A percentile compares a stretch with the other conserved stretches of the same genome.
These are phyloP conservation scores for Paracyclopina nana DNA, from an alignment of 1,140 invertebrate genomes.

Conservation along the genomic window DNA sequence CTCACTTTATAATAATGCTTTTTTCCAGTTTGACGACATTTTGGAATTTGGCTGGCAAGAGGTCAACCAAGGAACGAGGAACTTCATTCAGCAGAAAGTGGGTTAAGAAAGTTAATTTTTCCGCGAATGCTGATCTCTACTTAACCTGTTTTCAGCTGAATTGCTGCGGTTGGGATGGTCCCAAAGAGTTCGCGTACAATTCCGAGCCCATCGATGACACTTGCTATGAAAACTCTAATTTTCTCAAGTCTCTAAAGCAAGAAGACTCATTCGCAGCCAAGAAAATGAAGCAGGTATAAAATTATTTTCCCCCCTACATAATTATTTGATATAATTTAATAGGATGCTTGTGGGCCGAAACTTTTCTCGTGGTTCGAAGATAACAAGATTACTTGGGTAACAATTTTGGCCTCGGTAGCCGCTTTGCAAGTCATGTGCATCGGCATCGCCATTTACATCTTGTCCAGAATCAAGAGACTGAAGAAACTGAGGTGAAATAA, in stretches of 20 bases:
- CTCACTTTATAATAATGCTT: constrained; percentile 8
- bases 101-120: constrained; percentile 15
- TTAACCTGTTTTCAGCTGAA: constrained; percentile 23
- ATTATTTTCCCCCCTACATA: neutral
- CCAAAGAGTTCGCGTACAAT: constrained; percentile 28
- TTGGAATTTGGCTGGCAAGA: constrained; percentile 28
- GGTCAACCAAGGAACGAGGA: constrained; percentile 28
- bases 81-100: constrained; percentile 28
- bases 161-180: constrained; percentile 30
- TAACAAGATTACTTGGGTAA: constrained; percentile 25
- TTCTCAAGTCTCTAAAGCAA: constrained; percentile 18
- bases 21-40: constrained; percentile 26
- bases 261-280: neutral
- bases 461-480: constrained; percentile 21
- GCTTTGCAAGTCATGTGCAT: constrained; percentile 23
- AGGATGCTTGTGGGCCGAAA: constrained; percentile 26
- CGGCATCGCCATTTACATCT: constrained; percentile 22
- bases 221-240: constrained; percentile 25
- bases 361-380: constrained; percentile 25
- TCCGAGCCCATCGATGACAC: constrained; percentile 27
- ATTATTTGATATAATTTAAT: constrained; percentile 11
- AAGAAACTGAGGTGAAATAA: constrained; percentile 1
- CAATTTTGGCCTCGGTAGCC: constrained; percentile 23
- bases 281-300: constrained; percentile 11
- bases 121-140: constrained; percentile 1